Conservation (phyloP, 2,113 vertebrate genomes). For the Prionailurus viverrinus region DNA sequence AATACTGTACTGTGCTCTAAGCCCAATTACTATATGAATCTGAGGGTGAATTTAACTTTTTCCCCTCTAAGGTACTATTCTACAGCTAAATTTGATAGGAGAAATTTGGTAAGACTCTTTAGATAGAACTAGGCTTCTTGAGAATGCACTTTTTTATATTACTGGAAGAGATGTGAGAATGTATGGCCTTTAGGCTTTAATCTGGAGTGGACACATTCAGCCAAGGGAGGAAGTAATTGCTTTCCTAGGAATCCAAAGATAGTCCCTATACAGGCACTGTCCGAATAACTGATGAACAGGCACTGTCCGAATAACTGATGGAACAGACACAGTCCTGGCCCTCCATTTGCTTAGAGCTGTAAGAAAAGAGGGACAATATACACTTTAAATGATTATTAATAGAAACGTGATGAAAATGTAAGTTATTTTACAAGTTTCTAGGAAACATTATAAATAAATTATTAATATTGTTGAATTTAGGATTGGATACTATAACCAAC, state of each 20-base stretch:
- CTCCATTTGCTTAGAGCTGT: neutral
- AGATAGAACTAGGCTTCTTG: slow-evolving; percentile 11
- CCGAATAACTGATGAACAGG: neutral
- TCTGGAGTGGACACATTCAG: neutral
- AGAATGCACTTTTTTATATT: neutral
- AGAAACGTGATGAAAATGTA: neutral
- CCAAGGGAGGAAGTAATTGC: neutral
- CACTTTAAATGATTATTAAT: neutral
- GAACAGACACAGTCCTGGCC: neutral
- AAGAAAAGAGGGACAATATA: neutral
- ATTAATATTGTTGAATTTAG: neutral
- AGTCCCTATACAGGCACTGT: neutral
- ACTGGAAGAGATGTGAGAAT: neutral
- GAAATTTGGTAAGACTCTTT: neutral
- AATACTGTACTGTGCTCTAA: neutral
- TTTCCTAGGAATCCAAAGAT: neutral
- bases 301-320: neutral
- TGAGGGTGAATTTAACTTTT: neutral
- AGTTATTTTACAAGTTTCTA: slow-evolving; percentile 25
- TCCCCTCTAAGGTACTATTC: neutral
- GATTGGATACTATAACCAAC: neutral
- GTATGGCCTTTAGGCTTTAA: slow-evolving; percentile 20
- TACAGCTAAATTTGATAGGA: slow-evolving; percentile 36
- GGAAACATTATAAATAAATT: neutral
- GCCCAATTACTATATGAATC: slow-evolving; percentile 5